These are phyloP conservation scores for Melipona quadrifasciata DNA, from an alignment of 1,140 invertebrate genomes.

Conservation along the genomic window DNA sequence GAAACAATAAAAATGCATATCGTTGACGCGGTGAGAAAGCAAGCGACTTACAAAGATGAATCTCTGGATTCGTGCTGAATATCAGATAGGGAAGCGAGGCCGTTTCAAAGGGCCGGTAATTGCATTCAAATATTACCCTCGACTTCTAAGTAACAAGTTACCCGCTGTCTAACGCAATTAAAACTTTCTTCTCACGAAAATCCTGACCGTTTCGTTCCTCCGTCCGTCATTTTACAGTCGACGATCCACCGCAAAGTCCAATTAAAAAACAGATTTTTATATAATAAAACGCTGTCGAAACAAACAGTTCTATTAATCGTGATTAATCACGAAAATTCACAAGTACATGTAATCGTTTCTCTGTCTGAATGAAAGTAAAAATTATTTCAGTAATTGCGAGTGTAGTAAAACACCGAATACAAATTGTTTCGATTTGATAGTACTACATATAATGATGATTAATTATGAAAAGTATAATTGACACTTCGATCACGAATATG, in stretches of 20 bases:
- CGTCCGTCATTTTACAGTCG: conserved; percentile 24
- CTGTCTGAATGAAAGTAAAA: no score
- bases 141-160: conserved; percentile 72
- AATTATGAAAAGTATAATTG: no score
- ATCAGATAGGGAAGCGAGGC: conserved; percentile 37
- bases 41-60: conserved; percentile 21
- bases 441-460: no score
- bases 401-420: no score
- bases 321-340: no score
- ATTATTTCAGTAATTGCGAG: no score
- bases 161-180: conserved; percentile 68
- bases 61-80: conserved; percentile 38
- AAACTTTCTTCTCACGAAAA: conserved; percentile 58
- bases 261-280: conserved; percentile 36
- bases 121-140: conserved; percentile 70
- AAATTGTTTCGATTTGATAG: no score
- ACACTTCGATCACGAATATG: no score
- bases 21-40: conserved; percentile 7
- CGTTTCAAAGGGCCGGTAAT: conserved; percentile 71
- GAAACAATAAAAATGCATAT: conserved; percentile 34
- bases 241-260: conserved; percentile 15
- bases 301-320: no score
- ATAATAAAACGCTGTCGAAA: no score
- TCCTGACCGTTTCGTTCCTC: conserved; percentile 45
- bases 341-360: no score